phyloP scores from a whole-genome alignment of 2,888 invertebrate species.

The Dryadula phaetusa region DNA sequence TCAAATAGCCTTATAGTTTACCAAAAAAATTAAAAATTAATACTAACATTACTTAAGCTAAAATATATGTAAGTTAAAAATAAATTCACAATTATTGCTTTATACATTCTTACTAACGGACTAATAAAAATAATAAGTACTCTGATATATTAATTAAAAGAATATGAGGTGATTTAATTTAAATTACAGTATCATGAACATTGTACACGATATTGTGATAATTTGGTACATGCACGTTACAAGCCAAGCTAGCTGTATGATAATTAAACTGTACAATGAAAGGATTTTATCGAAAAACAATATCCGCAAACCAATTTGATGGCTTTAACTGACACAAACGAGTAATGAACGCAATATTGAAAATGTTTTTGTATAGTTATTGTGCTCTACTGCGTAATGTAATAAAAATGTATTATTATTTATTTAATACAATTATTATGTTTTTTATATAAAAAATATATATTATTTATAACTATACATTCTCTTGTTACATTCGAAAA shows the following conservation, averaged over 20 bases:
- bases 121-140: background rate
- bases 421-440: no score
- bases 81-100: no score
- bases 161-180: background rate
- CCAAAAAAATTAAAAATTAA: no score
- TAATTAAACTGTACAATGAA: slow-evolving; percentile 60
- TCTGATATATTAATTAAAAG: background rate
- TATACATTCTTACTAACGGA: background rate
- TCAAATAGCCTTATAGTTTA: no score
- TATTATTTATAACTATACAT: no score
- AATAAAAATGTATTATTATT: slow-evolving; percentile 24
- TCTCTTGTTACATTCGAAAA: no score
- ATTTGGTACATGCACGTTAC: slow-evolving; percentile 44
- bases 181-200: slow-evolving; percentile 13
- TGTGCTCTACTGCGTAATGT: slow-evolving; percentile 8
- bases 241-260: slow-evolving; percentile 48
- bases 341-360: slow-evolving; percentile 42
- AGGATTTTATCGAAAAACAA: slow-evolving; percentile 57
- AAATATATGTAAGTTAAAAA: no score
- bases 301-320: slow-evolving; percentile 46
- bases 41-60: background rate
- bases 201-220: slow-evolving; percentile 39
- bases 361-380: slow-evolving; percentile 37
- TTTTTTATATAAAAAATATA: no score
- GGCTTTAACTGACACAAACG: slow-evolving; percentile 39